Base-by-base conservation (phyloP, 2,888 invertebrate species). In the Eupithecia exiguata region DNA sequence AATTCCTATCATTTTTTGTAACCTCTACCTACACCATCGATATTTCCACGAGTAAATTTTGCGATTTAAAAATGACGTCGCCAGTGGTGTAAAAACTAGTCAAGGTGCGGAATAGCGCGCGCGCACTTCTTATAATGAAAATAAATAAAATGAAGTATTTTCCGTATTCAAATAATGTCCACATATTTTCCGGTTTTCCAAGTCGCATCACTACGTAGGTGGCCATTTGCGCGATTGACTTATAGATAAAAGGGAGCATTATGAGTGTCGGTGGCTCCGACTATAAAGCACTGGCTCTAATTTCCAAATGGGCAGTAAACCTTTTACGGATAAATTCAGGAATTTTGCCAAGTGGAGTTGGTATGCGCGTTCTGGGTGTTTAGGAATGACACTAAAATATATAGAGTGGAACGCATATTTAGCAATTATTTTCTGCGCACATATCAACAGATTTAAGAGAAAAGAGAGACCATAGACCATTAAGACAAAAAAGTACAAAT, bases 231-330 rank as follows among this genome's bases (percentile, higher is more conserved):
- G 76, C 83, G 87, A 85, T 84, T 84, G 85, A 83, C 81, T 82
- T 81, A 63, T 76, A 84, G 81, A 84, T 87, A 84, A 84, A 86
- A 84, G 79, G 74, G 78, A 77, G 78, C 82, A 85, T 84, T 84
- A 84, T 84, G 82, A 84, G 79, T 75, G 74, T 75, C 79, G 30
- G 74, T 78, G 80, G 78, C 77, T 77, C 70, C 61, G 61, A 81
- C 82, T 81, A 84, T 84, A 84, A 86, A 86, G 80, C 84, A 82
- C 78, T 78, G 82, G 77, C 81, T 83, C 83, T 86, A 83, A 86
- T 87, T 84, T 85, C 78, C 79, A 84, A 87, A 87, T 86, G 86
- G 86, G 84, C 67, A 73, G 70, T 78, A 74, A 80, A 78, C 79
- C 72, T 77, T 74, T 76, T 66, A 74, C 74, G 78, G 73, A 72